phyloP scores from a whole-genome alignment of 2,888 invertebrate species.

The Miltochrista miniata region DNA sequence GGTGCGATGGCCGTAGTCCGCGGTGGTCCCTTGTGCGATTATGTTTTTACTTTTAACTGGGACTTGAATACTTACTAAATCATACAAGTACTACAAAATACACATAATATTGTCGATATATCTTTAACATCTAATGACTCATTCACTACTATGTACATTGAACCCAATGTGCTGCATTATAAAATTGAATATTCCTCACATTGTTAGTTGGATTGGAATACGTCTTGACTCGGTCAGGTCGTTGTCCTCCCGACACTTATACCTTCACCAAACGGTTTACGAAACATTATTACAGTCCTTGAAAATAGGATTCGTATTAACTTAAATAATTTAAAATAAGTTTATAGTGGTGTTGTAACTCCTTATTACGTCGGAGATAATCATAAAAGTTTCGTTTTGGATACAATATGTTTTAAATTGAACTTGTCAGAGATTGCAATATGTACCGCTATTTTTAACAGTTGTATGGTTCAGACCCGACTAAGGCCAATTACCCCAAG shows the following conservation, averaged over 20 bases:
- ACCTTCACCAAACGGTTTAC: constrained; percentile 74
- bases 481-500: constrained; percentile 34
- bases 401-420: constrained; percentile 26
- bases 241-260: constrained; percentile 74
- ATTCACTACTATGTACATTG: constrained; percentile 57
- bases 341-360: too few relatives aligned
- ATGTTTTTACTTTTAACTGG: constrained; percentile 14
- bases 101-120: constrained; percentile 49
- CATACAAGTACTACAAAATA: constrained; percentile 32
- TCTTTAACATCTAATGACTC: constrained; percentile 66
- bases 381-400: constrained; percentile 11
- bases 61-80: constrained; percentile 19
- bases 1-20: constrained; percentile 76
- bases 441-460: constrained; percentile 36
- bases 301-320: constrained; percentile 68
- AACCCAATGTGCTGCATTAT: constrained; percentile 67
- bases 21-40: constrained; percentile 64
- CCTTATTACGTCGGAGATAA: constrained; percentile 3
- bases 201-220: constrained; percentile 69
- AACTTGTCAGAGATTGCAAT: constrained; percentile 28
- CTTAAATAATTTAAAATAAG: constrained; percentile 10
- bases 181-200: constrained; percentile 70
- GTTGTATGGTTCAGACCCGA: constrained; percentile 20
- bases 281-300: constrained; percentile 73
- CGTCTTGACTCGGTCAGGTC: constrained; percentile 76